Evolutionary conservation across 1,140 invertebrate species (phyloP).

Genomic region (Leptopilina clavipes): DNA sequence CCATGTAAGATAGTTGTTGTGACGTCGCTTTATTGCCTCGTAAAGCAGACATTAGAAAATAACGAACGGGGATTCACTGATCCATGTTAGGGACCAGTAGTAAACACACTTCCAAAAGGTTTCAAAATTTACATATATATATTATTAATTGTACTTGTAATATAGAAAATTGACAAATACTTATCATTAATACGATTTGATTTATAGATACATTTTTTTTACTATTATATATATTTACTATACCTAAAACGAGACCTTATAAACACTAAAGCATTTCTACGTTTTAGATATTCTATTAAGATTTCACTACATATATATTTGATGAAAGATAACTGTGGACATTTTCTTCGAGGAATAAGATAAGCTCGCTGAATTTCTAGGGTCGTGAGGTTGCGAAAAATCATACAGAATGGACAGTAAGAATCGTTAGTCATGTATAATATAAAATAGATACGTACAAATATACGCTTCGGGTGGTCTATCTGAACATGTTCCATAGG

Average conservation of each 20-base stretch:
- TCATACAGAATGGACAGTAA: neutral
- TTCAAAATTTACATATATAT: neutral
- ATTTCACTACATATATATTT: neutral
- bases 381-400: constrained; percentile 17
- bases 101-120: neutral
- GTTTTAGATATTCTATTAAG: constrained; percentile 6
- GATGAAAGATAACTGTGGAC: constrained; percentile 4
- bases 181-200: no score
- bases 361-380: neutral
- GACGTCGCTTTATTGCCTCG: constrained; percentile 73
- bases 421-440: constrained; percentile 5
- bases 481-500: neutral
- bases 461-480: constrained; percentile 26
- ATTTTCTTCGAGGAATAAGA: constrained; percentile 9
- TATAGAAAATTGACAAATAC: no score
- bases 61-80: constrained; percentile 48
- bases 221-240: no score
- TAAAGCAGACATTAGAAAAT: constrained; percentile 73
- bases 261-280: no score
- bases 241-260: no score
- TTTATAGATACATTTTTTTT: no score
- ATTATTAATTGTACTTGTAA: no score
- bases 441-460: constrained; percentile 17
- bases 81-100: neutral
- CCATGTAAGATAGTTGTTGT: constrained; percentile 63